Evolutionary conservation across 2,888 invertebrate genomes (phyloP), one percentile per base, ranked within the genome.

Genomic region (Drosophila fulvimacula): DNA sequence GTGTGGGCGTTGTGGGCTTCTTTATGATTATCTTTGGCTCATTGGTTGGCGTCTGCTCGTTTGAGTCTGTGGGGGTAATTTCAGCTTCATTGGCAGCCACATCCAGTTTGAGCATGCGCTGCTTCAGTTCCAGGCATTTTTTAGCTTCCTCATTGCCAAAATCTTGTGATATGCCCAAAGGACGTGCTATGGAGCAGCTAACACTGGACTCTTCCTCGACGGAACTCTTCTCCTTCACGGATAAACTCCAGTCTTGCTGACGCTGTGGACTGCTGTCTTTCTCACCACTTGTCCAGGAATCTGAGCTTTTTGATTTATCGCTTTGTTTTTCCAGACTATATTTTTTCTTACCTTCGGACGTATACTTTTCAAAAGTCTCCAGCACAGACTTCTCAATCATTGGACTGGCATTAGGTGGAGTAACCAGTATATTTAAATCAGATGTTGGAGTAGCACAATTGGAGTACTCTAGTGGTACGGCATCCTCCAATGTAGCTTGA

Each of bases 261-360:
- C 93, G 93, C 57, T 90, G 94, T 11, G 95, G 95, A 83, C 95
- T 95, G 0, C 93, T 93, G 88, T 95, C 95, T 91, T 95, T 95
- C 90, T 96, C 96, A n/a, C 95, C 95, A 82, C 95, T 96, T 0
- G 96, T 96, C 96, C 96, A 96, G 0, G 96, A 96, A 86, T 96
- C 96, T 3, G 96, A 96, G 82, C 96, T 96, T 77, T 95, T 93
- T 1, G 96, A 96, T 68, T 96, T 95, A 51, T 92, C 91, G 49
- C 91, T 91, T 52, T 92, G 91, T 57, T 91, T 91, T 90, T 96
- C 96, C 1, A 95, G 94, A 27, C 71, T 83, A 10, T 74, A 80
- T 77, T 95, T 96, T 27, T 95, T 92, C 87, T 96, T 95, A 5
- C 55, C 92, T 9, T 90, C 89, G 10, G 82, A 69, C 0, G 88